Evolutionary conservation across 2,888 invertebrate genomes (phyloP).

Genomic region (Zonitis immaculata): DNA sequence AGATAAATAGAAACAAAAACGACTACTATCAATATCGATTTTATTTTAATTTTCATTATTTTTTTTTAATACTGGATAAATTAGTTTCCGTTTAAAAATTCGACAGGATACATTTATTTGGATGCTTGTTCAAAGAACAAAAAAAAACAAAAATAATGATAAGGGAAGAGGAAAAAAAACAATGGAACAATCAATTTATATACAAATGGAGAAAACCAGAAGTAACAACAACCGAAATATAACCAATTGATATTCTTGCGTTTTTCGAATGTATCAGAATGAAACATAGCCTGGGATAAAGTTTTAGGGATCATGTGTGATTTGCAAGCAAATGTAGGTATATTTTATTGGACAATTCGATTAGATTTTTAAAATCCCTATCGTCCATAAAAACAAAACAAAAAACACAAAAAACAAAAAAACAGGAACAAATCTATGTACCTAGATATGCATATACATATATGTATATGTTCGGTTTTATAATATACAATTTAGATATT

Average conservation of each 20-base stretch:
- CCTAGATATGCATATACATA: too few relatives aligned
- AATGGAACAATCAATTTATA: neutral
- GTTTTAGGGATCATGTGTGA: slow-evolving; percentile 26
- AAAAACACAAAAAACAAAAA: too few relatives aligned
- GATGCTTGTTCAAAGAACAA: too few relatives aligned
- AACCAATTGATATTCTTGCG: slow-evolving; percentile 24
- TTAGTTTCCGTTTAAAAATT: too few relatives aligned
- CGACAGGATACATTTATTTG: too few relatives aligned
- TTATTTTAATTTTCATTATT: too few relatives aligned
- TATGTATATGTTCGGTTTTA: too few relatives aligned
- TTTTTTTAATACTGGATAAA: too few relatives aligned
- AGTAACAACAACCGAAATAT: slow-evolving; percentile 6
- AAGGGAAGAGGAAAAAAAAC: neutral
- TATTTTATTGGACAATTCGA: slow-evolving; percentile 33
- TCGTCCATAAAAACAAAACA: slow-evolving; percentile 31
- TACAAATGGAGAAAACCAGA: neutral
- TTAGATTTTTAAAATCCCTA: slow-evolving; percentile 29
- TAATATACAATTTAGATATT: too few relatives aligned
- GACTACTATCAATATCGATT: too few relatives aligned
- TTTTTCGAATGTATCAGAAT: slow-evolving; percentile 14
- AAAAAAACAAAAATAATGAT: too few relatives aligned
- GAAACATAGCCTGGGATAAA: slow-evolving; percentile 18
- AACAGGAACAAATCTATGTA: slow-evolving; percentile 12
- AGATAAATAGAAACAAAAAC: too few relatives aligned
- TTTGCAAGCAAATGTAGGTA: slow-evolving; percentile 31